These are phyloP conservation scores for Drosophila rellima DNA, from an alignment of 2,888 invertebrate species.

Conservation along the genomic window DNA sequence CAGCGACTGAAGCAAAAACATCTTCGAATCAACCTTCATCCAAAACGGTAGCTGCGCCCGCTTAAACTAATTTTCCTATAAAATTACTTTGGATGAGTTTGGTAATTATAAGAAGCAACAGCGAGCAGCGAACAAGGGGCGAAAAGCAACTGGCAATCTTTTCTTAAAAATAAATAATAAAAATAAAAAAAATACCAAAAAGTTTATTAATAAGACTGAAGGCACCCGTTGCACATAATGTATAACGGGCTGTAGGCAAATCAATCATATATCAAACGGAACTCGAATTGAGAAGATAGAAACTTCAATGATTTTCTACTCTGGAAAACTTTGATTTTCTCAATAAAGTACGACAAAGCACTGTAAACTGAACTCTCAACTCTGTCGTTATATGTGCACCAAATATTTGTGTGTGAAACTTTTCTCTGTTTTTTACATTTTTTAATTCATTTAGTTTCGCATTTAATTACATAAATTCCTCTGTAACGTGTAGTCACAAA, in stretches of 20 bases:
- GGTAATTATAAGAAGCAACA: conserved; percentile 72
- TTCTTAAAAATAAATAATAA: conserved; percentile 14
- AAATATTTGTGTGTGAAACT: background rate
- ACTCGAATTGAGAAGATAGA: too few species aligned
- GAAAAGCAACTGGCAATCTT: conserved; percentile 9
- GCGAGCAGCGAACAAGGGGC: conserved; percentile 3
- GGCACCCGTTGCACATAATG: background rate
- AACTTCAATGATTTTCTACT: background rate
- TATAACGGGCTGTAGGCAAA: background rate
- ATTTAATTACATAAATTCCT: conserved; percentile 27
- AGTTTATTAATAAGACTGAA: background rate
- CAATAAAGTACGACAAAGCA: background rate
- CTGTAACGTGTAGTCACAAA: background rate
- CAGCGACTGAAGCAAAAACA: conserved; percentile 45
- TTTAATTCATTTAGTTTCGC: background rate
- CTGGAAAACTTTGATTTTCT: background rate
- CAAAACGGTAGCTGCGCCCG: conserved; percentile 24
- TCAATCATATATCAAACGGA: background rate
- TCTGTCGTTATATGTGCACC: background rate
- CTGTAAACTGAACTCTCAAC: background rate
- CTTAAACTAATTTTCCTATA: conserved; percentile 78
- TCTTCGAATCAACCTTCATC: conserved; percentile 38
- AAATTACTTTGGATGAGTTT: conserved; percentile 79
- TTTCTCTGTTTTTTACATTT: background rate
- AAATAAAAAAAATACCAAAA: conserved; percentile 3